Percentiles rank a stretch among this genome's conserved stretches.
phyloP scores from a whole-genome alignment of 2,888 invertebrate species.

The Aromia moschata region DNA sequence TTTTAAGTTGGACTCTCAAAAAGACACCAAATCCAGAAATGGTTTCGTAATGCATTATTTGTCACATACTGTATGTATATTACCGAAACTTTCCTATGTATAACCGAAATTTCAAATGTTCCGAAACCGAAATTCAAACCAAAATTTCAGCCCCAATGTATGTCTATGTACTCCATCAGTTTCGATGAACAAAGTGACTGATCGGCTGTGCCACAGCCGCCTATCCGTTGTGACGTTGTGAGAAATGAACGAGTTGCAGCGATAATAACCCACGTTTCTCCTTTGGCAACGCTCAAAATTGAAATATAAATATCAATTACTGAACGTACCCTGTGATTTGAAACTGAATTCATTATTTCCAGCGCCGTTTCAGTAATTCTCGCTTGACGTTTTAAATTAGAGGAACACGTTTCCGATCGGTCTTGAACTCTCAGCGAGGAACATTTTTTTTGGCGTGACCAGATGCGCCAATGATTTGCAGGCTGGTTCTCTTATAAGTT shows the following conservation, averaged over 20 bases:
- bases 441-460: slow-evolving; percentile 1
- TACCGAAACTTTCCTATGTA: no score
- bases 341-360: slow-evolving; percentile 45
- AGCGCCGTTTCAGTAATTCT: slow-evolving; percentile 3
- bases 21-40: no score
- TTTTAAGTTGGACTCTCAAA: no score
- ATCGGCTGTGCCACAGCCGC: neutral
- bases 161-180: no score
- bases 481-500: slow-evolving; percentile 3
- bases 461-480: neutral
- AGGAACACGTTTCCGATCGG: slow-evolving; percentile 6
- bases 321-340: slow-evolving; percentile 44
- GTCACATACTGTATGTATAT: no score
- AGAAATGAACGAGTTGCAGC: slow-evolving; percentile 1
- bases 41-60: no score
- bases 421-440: neutral
- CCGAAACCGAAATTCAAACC: no score
- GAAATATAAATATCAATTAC: slow-evolving; percentile 54
- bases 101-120: no score
- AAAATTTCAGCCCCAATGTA: no score
- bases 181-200: no score
- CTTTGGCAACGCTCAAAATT: slow-evolving; percentile 50
- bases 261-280: slow-evolving; percentile 49
- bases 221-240: no score
- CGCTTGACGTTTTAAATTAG: slow-evolving; percentile 11